Conservation (phyloP, 1,140 invertebrate species). For the Aphidius gifuensis region DNA sequence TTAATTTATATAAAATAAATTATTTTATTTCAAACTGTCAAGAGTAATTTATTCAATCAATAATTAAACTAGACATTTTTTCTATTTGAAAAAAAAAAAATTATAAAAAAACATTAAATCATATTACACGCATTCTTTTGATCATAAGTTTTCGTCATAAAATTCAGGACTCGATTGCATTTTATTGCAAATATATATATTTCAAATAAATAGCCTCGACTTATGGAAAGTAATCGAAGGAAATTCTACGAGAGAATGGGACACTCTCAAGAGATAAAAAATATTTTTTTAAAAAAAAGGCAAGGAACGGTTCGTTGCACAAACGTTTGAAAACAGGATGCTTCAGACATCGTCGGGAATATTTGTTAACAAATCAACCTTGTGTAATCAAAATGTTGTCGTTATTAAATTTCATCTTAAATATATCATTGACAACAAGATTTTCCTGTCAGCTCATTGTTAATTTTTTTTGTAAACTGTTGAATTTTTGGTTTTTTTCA, state of each 20-base stretch:
- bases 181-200: not conserved
- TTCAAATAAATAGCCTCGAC: conserved; percentile 31
- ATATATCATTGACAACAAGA: not conserved
- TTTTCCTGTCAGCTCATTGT: conserved; percentile 16
- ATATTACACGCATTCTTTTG: no score
- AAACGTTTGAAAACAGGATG: conserved; percentile 45
- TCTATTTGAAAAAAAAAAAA: not conserved
- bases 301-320: conserved; percentile 38
- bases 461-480: conserved; percentile 15
- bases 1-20: not conserved
- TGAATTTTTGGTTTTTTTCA: no score
- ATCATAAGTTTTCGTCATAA: conserved; percentile 20
- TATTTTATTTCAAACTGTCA: no score
- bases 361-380: conserved; percentile 18
- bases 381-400: conserved; percentile 7
- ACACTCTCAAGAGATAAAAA: not conserved
- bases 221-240: conserved; percentile 41
- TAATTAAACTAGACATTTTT: not conserved
- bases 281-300: not conserved
- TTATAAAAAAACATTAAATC: no score
- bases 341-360: conserved; percentile 30
- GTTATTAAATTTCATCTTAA: no score
- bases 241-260: conserved; percentile 25
- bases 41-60: not conserved
- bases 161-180: conserved; percentile 8